Base-by-base conservation (phyloP, 2,113 vertebrate species). In the Perccottus glenii region DNA sequence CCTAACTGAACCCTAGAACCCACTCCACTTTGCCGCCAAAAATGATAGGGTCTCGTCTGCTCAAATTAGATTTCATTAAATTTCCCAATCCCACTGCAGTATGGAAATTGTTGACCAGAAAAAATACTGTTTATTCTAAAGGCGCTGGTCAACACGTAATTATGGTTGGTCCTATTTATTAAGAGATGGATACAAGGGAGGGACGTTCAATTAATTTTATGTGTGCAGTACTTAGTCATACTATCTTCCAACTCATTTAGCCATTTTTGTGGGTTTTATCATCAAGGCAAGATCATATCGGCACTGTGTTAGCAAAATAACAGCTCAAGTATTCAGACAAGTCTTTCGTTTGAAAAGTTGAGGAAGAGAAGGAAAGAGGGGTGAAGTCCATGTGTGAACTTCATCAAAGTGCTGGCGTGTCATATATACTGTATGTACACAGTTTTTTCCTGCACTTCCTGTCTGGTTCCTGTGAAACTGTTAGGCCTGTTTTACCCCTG, bases 371-470 rank as follows among this genome's bases (percentile, higher is more conserved):
- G 74, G 75, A 80, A 73, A 33, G 45, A 55, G 52, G 57, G 75
- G 67, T 78, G 80, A 86, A 85, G 85, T 84, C 78, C 62, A 71
- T 51, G 51, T 67, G 73, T 62, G 55, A 47, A 70, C 70, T 57
- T 62, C 50, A 72, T 76, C 70, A 71, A 81, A 78, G 78, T 53
- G 80, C 67, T 61, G 78, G 42, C 38, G 75, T 84, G 87, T 91
- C 80, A 88, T 32, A 65, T 81, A 88, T 88, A 27, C 19, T 27
- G 19, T 27, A 88, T 85, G 82, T 86, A 83, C 87, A 89, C 91
- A 84, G 85, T 90, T 90, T 85, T 77, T 91, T 90, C 85, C 89
- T 80, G 64, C 46, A n/a, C 78, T 90, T 91, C 87, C 91, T 82
- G 81, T 78, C 75, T 73, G 84, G 65, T 85, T 86, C 78, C 78